Conservation (phyloP, 2,113 vertebrate species). For the Erythrolamprus reginae region DNA sequence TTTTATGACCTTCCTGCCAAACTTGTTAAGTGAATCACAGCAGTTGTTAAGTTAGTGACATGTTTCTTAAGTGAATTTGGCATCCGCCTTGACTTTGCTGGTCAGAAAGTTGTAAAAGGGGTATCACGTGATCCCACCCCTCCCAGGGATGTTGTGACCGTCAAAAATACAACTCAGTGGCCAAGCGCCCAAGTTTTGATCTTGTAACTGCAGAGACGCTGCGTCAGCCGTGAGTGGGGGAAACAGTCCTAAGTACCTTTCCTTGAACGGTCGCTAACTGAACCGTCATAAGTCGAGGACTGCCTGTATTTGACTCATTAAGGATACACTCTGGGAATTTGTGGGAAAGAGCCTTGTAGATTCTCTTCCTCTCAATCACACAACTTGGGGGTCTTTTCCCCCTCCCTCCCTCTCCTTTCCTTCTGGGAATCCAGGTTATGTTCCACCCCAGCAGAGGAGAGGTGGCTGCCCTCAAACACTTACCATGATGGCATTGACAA, state of each 20-base stretch:
- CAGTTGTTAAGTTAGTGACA: background rate
- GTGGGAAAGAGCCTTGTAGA: too few species aligned
- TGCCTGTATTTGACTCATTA: too few species aligned
- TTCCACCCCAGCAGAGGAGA: background rate
- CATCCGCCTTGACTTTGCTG: too few species aligned
- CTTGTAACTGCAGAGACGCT: too few species aligned
- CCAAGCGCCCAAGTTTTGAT: too few species aligned
- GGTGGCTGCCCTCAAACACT: conserved; percentile 41
- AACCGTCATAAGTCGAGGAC: background rate
- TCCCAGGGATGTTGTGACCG: too few species aligned
- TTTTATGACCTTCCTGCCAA: background rate
- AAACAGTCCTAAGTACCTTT: too few species aligned
- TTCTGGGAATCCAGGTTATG: background rate
- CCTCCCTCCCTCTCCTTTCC: background rate
- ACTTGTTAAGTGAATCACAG: background rate
- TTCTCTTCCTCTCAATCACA: background rate
- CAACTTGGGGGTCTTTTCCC: background rate
- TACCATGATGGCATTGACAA: conserved; percentile 98
- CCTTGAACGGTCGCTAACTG: background rate
- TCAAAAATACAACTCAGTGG: too few species aligned
- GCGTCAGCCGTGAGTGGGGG: too few species aligned
- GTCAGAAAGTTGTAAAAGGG: background rate
- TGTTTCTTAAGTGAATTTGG: fast-evolving
- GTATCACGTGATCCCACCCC: too few species aligned
- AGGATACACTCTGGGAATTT: too few species aligned